Percentiles rank a stretch among this genome's conserved stretches.
Evolutionary conservation across 2,888 invertebrate genomes (phyloP).

Genomic region (Chymomyza fuscimana): DNA sequence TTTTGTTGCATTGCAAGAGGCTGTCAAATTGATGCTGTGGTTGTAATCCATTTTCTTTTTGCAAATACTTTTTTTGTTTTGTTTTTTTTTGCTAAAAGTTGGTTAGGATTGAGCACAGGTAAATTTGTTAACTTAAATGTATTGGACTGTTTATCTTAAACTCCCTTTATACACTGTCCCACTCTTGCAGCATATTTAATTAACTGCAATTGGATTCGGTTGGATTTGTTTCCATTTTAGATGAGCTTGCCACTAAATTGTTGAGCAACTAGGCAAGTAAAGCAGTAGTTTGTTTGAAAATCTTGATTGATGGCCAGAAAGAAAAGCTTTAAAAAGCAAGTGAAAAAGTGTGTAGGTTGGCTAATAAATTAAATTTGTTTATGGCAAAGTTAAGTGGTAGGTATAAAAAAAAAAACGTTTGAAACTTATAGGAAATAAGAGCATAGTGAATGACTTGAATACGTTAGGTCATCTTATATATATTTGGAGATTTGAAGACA

Average conservation of each 20-base stretch:
- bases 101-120: neutral
- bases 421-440: too few relatives aligned
- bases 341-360: neutral
- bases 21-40: constrained; percentile 37
- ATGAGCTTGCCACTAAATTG: constrained; percentile 10
- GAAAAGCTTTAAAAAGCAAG: neutral
- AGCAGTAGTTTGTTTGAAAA: neutral
- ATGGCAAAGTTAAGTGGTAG: neutral
- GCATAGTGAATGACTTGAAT: too few relatives aligned
- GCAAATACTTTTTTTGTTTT: neutral
- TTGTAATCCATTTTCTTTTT: constrained; percentile 9
- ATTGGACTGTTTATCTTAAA: neutral
- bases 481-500: too few relatives aligned
- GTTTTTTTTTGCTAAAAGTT: neutral
- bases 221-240: constrained; percentile 19
- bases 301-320: neutral
- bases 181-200: constrained; percentile 35
- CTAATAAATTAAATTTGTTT: neutral
- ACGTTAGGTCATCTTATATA: too few relatives aligned
- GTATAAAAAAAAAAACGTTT: too few relatives aligned
- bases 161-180: neutral
- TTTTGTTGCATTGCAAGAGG: constrained; percentile 28
- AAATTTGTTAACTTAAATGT: neutral
- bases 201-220: constrained; percentile 26
- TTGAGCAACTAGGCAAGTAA: neutral